These are phyloP conservation scores for Sicus ferrugineus DNA, from an alignment of 2,888 invertebrate genomes.

Conservation along the genomic window DNA sequence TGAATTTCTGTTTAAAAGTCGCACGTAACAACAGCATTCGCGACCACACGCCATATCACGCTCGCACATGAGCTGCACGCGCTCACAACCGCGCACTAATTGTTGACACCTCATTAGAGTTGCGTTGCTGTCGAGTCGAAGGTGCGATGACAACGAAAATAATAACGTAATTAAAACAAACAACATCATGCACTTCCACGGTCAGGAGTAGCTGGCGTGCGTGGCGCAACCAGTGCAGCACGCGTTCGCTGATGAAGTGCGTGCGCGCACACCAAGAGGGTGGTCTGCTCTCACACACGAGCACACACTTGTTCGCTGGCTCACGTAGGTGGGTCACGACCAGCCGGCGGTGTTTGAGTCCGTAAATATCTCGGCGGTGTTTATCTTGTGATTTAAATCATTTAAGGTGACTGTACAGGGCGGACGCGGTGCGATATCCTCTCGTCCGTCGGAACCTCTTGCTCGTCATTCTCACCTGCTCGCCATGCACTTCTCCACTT, in stretches of 20 bases:
- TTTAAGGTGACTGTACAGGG: neutral
- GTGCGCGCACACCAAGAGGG: neutral
- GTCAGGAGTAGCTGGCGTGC: slow-evolving; percentile 11
- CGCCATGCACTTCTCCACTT: too few species aligned
- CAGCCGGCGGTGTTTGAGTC: neutral
- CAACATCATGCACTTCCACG: slow-evolving; percentile 2
- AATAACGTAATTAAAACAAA: slow-evolving; percentile 21
- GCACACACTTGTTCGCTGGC: neutral
- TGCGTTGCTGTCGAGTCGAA: slow-evolving; percentile 21
- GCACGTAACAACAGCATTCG: too few species aligned
- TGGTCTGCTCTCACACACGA: neutral
- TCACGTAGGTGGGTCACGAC: neutral
- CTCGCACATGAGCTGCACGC: neutral
- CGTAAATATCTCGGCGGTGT: slow-evolving; percentile 7
- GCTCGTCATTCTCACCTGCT: too few species aligned
- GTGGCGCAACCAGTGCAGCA: neutral
- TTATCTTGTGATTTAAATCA: slow-evolving; percentile 14
- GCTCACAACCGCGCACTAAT: slow-evolving; percentile 1
- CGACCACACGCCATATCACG: too few species aligned
- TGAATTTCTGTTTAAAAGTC: too few species aligned
- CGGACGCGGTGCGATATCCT: neutral
- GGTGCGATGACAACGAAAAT: slow-evolving; percentile 17
- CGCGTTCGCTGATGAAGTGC: neutral
- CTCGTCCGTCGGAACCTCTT: too few species aligned
- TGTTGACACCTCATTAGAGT: slow-evolving; percentile 32